Evolutionary conservation across 2,888 invertebrate species (phyloP), one percentile per base, ranked within the genome.

Genomic region (Barypeithes pellucidus): DNA sequence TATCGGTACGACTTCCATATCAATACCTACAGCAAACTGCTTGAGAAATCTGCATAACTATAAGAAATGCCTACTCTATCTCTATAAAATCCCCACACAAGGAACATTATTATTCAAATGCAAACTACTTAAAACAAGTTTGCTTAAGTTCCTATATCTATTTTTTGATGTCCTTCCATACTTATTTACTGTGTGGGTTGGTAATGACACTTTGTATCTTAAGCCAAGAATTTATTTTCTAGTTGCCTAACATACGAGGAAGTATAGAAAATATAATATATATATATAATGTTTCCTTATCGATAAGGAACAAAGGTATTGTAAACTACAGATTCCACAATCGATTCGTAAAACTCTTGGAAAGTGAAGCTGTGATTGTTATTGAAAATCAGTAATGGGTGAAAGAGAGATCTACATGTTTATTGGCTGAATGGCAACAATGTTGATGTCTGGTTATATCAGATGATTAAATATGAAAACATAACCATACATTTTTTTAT

Each of bases 91-190:
- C 69, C 61, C 62, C 62, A 54, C 62, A 62, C 69, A 70, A 24
- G 52, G 33, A 61, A 70, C 69, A 63, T 70, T 70, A 63, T 70
- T 70, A 70, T 70, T 70, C 63, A 70, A 70, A 70, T 70, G 62
- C 57, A 63, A 63, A 63, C 63, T 63, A 63, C 63, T 63, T 63
- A 33, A 63, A 63, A 63, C 63, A 63, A 63, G 63, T 63, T 63
- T 63, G 50, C 63, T 50, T 63, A 47, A 33, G 63, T 63, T 70
- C 63, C 54, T 70, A 54, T 54, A 29, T 62, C 67, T 43, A 72
- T 72, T 72, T 67, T 67, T 72, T 24, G 52, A 54, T 18, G 50
- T 61, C 65, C 61, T 52, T 66, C 60, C 43, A 50, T 61, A 36
- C 65, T 52, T 50, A 63, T 63, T 33, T 54, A 8, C 63, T 43